Base-by-base conservation (phyloP, 2,113 vertebrate species). In the Onychorhynchus coronatus region DNA sequence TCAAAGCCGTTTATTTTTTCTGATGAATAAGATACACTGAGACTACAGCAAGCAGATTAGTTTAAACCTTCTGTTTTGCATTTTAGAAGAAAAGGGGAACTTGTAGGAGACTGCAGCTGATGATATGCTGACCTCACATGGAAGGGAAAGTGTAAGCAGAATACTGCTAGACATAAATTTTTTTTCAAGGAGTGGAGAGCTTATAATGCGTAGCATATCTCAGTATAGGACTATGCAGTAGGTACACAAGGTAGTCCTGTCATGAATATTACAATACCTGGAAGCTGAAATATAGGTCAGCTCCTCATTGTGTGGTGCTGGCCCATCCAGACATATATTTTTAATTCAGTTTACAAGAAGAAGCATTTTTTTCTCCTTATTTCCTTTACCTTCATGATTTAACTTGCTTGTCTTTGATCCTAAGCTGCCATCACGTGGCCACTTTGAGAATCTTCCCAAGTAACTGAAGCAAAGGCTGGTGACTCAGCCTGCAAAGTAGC, bases 371-470 rank as follows among this genome's bases (percentile, higher is more conserved):
- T 84, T 44, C 41, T 44, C 46, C 11, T 14, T 4, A 11, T 49
- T 83, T 66, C 22, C 13, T 39, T 83, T 46, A 16, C 20, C 30
- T 20, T 49, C 2, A 1, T 27, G 13, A 2, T 63, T 77, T 61
- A 42, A 1, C 12, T 46, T 79, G 19, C 12, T 25, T 81, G 23
- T 91, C 25, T 67, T 18, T 88, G 68, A 86, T 92, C 50, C 27
- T 88, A 67, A 63, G 47, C 94, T 93, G 84, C 96, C 96, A 92
- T 52, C 96, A 16, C 84, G 93, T 96, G 95, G 93, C 76, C 89
- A 47, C 23, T 78, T 67, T 25, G 56, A 59, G 94, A 91, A 96
- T 87, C 47, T 86, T 74, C 30, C 42, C 42, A 52, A 80, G 30
- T 12, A 44, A 63, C 18, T 58, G 42, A 53, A 77, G n/a, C 3